These are phyloP conservation scores for Tetranychus cinnabarinus DNA, from an alignment of 1,140 invertebrate species.

Conservation along the genomic window DNA sequence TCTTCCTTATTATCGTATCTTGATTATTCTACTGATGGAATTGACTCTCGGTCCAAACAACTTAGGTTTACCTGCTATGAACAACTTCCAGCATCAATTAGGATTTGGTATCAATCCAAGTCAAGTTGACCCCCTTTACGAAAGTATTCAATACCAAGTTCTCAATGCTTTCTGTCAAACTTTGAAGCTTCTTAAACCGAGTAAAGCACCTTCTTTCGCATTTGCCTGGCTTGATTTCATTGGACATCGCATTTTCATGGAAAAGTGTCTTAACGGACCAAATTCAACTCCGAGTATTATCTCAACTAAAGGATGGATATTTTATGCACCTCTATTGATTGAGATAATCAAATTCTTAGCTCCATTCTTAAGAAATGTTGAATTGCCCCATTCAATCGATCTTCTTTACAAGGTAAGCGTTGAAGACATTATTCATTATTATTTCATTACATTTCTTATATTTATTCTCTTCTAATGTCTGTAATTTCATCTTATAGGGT, in stretches of 20 bases:
- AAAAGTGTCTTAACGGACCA: constrained; percentile 6
- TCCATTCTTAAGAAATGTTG: constrained; percentile 86
- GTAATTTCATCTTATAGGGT: constrained; percentile 30
- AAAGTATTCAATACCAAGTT: constrained; percentile 66
- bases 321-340: constrained; percentile 58
- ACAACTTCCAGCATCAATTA: not conserved
- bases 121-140: constrained; percentile 54
- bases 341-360: constrained; percentile 90
- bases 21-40: constrained; percentile 91
- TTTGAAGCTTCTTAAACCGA: constrained; percentile 67
- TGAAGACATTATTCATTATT: not conserved
- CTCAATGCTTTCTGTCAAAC: constrained; percentile 43
- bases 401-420: constrained; percentile 47
- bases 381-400: constrained; percentile 74
- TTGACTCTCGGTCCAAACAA: constrained; percentile 32
- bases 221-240: constrained; percentile 96
- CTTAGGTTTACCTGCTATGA: constrained; percentile 4
- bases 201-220: constrained; percentile 84
- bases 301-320: constrained; percentile 23
- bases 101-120: not conserved
- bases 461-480: not conserved
- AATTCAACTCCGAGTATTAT: not conserved
- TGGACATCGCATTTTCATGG: constrained; percentile 85
- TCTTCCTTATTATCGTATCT: constrained; percentile 85
- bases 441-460: not conserved